Percentiles rank a stretch among this genome's conserved stretches.
These are phyloP conservation scores for Brachyptera risi DNA, from an alignment of 2,888 invertebrate genomes.

Conservation along the genomic window DNA sequence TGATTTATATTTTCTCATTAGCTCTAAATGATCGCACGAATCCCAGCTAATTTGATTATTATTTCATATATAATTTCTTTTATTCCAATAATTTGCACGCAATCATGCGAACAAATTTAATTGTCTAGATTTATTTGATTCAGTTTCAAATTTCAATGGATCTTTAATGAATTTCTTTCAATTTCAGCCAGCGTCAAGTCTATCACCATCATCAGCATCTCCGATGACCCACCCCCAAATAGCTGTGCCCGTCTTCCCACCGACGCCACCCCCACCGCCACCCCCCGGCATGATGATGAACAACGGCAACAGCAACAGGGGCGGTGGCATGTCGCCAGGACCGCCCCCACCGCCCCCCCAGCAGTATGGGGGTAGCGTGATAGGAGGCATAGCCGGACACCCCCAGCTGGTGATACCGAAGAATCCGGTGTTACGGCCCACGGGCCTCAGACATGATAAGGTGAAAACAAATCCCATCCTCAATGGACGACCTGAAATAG, in stretches of 20 bases:
- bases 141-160: no score
- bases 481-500: no score
- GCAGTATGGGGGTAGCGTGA: neutral
- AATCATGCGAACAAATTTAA: no score
- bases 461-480: slow-evolving; percentile 41
- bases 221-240: slow-evolving; percentile 61
- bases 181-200: slow-evolving; percentile 37
- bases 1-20: no score
- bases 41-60: no score
- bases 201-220: no score
- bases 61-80: no score
- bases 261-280: slow-evolving; percentile 37
- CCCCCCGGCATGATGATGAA: neutral
- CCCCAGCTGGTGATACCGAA: slow-evolving; percentile 69
- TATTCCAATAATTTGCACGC: no score
- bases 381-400: slow-evolving; percentile 43
- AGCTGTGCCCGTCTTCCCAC: slow-evolving; percentile 51
- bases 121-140: no score
- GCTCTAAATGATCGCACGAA: no score
- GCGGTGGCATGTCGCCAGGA: slow-evolving; percentile 29
- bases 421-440: slow-evolving; percentile 57
- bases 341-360: slow-evolving; percentile 37
- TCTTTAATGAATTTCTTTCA: no score
- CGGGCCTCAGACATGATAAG: slow-evolving; percentile 52
- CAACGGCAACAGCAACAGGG: slow-evolving; percentile 22